phyloP scores from a whole-genome alignment of 2,797 vertebrate genomes.

The Macroramphosus scolopax region DNA sequence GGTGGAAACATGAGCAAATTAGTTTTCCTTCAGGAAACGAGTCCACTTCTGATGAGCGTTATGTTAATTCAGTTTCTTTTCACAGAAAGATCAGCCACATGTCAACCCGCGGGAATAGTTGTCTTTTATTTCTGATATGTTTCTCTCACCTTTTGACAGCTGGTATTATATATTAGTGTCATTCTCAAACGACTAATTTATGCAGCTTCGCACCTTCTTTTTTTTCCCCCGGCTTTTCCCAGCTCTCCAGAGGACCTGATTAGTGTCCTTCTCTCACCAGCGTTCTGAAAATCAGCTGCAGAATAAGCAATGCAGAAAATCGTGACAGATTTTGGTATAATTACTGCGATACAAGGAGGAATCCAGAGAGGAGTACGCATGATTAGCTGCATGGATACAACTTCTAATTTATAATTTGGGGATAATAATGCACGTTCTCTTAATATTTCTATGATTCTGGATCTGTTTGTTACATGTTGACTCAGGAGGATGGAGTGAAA shows the following conservation, averaged over 20 bases:
- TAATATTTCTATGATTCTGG: too few species aligned
- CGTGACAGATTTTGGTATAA: constrained; percentile 59
- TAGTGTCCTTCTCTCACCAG: constrained; percentile 18
- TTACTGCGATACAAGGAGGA: constrained; percentile 53
- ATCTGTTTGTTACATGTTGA: too few species aligned
- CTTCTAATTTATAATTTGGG: constrained; percentile 57
- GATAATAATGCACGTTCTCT: constrained; percentile 42
- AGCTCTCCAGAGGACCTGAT: constrained; percentile 16
- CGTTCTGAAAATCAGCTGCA: constrained; percentile 31
- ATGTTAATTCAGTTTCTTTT: constrained; percentile 7
- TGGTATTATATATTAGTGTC: constrained; percentile 16
- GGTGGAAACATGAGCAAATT: too few species aligned
- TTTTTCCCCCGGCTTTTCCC: constrained; percentile 20
- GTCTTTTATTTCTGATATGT: constrained; percentile 24
- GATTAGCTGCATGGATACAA: constrained; percentile 36
- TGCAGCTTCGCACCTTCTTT: too few species aligned
- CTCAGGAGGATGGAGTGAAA: constrained; percentile 4
- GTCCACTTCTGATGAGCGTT: constrained; percentile 6
- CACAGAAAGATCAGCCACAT: neutral
- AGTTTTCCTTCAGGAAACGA: too few species aligned
- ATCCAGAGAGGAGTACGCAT: constrained; percentile 46
- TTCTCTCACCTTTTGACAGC: constrained; percentile 21
- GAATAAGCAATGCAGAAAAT: constrained; percentile 44
- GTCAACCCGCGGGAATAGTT: constrained; percentile 23
- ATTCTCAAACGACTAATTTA: constrained; percentile 34